phyloP scores from a whole-genome alignment of 1,140 invertebrate species.

The Drosophila mauritiana region DNA sequence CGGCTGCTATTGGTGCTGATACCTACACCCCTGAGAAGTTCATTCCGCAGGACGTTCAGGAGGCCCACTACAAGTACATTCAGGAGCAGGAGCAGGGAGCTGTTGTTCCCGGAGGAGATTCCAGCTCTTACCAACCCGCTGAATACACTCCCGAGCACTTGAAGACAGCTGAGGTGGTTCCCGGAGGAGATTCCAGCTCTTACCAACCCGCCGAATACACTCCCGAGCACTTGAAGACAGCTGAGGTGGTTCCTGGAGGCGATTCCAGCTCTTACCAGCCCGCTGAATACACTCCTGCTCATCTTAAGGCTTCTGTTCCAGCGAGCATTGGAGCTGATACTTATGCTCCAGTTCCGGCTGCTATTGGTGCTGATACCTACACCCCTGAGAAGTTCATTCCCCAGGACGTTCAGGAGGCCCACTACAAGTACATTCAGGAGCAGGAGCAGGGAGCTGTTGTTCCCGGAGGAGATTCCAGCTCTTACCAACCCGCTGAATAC shows the following conservation, averaged over 20 bases:
- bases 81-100: constrained; percentile 3
- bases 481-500: constrained; percentile 22
- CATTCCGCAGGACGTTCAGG: constrained; percentile 38
- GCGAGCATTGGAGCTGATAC: constrained; percentile 24
- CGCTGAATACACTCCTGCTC: constrained; percentile 21
- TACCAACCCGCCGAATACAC: constrained; percentile 28
- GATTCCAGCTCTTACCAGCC: too few species aligned
- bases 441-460: constrained; percentile 8
- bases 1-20: constrained; percentile 44
- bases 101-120: constrained; percentile 17
- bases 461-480: constrained; percentile 23
- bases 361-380: constrained; percentile 46
- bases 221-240: too few species aligned
- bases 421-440: constrained; percentile 40
- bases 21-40: constrained; percentile 47
- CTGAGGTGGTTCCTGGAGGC: too few species aligned
- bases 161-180: not conserved
- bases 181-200: constrained; percentile 41
- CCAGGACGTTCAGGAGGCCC: constrained; percentile 35
- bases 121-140: constrained; percentile 31
- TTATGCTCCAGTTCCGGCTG: constrained; percentile 2
- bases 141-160: constrained; percentile 25
- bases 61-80: constrained; percentile 44
- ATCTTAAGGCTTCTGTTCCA: constrained; percentile 20
- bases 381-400: constrained; percentile 53